Evolutionary conservation across 1,140 invertebrate species (phyloP), one percentile per base, ranked within the genome.

Genomic region (Megalopta genalis): DNA sequence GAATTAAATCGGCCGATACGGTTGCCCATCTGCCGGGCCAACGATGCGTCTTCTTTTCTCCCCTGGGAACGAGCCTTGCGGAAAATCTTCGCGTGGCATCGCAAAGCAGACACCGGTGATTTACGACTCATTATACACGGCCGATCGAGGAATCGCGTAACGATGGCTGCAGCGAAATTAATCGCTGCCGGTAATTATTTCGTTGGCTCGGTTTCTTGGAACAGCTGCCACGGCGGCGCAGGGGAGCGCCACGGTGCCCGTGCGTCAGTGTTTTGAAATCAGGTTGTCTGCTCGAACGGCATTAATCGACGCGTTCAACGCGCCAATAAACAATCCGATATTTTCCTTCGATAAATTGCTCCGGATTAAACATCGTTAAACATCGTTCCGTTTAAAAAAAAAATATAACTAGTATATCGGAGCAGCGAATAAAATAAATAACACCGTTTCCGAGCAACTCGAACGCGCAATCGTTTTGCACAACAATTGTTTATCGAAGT

Each of bases 101-200:
- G 65, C 64, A 37, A 27, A 59, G 25, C 66, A 23, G 23, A 62
- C 54, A 3, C 42, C 52, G 66, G 65, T 77, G 74, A 77, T 77
- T 77, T 77, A 77, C 74, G 74, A 77, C 39, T 54, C 54, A 77
- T 77, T 77, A 77, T 77, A 54, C 74, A 49, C 74, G 57, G 52
- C 54, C 52, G 74, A 77, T 77, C 67, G 65, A 42, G 74, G 65
- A 37, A 77, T 77, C 74, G 74, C 74, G 74, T 77, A 77, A 77
- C 74, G 74, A 77, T 49, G 65, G 65, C 54, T 23, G 57, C 54
- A n/a, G 65, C 39, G 74, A 77, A 77, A 77, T 77, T 77, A 77
- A 77, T 77, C 74, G 74, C n/a, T n/a, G 42, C 37, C 18, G 65
- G 74, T 77, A 77, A 77, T 77, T 77, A 77, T 77, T 77, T 77